Evolutionary conservation across 2,888 invertebrate genomes (phyloP), one percentile per base, ranked within the genome.

Genomic region (Pristionchus mayeri): DNA sequence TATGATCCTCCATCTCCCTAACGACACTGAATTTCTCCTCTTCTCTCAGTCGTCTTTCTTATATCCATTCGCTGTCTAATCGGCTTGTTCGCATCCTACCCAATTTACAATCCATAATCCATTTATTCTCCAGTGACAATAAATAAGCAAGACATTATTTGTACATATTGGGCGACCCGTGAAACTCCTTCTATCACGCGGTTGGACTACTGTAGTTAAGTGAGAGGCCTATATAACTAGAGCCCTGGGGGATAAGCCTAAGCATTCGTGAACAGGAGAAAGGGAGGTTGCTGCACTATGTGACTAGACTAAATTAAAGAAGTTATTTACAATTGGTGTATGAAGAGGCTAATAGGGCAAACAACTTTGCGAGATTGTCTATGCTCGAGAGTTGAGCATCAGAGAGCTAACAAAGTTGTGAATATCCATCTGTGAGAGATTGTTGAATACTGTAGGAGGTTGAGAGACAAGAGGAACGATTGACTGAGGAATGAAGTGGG

Each of bases 231-330:
- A 16, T 30, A 27, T 11, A 24, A 18, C 34, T 63, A 63, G 30
- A 34, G 34, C n/a, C n/a, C n/a, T 21, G 54, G 13, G 37, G 7
- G 30, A 63, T 34, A 67, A 37, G 30, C 18, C 18, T 18, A 67
- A 30, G 18, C 67, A 67, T 30, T 67, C 16, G 67, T 67, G 67
- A 67, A 37, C 27, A 37, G n/a, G 67, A 67, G 21, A 37, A 60
- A 67, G 67, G n/a, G 67, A 67, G 67, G 67, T 67, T 67, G 67
- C 37, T 67, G 67, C 67, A 67, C 67, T 37, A 67, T 3, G 67
- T 67, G 67, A 67, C 67, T 67, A 67, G 67, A 67, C 9, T 9
- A 4, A 37, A 67, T 34, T 11, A 21, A 67, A 67, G 67, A 67
- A 37, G 30, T 37, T 67, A 67, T 67, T 67, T n/a, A n/a, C n/a